Evolutionary conservation across 2,113 vertebrate genomes (phyloP).

Genomic region (Ptilonorhynchus violaceus): DNA sequence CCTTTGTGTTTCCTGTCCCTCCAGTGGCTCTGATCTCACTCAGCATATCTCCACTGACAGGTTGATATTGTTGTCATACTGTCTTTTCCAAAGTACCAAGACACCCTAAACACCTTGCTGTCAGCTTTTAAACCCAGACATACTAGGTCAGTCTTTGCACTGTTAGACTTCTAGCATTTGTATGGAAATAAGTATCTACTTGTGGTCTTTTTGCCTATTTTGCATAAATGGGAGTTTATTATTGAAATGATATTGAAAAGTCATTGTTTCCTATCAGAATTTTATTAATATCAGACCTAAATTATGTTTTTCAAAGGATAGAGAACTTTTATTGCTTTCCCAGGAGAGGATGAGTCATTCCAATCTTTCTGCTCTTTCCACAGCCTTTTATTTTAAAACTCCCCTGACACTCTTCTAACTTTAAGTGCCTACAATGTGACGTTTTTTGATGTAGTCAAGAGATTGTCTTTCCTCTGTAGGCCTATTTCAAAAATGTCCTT

Average conservation of each 20-base stretch:
- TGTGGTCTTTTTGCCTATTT: not conserved
- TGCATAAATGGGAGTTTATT: not conserved
- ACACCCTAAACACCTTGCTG: not conserved
- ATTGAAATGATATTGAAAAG: not conserved
- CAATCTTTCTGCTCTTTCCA: not conserved
- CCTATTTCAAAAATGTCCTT: not conserved
- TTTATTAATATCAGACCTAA: not conserved
- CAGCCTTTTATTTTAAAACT: not conserved
- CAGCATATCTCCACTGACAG: not conserved
- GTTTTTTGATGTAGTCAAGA: not conserved
- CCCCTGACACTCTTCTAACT: not conserved
- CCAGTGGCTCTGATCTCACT: not conserved
- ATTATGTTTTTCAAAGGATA: not conserved
- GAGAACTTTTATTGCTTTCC: not conserved
- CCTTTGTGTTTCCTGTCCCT: not conserved
- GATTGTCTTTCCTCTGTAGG: not conserved
- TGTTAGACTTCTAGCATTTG: not conserved
- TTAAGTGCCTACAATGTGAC: not conserved
- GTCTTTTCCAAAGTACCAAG: not conserved
- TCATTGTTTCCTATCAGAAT: not conserved
- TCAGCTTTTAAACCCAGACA: not conserved
- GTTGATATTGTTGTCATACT: not conserved
- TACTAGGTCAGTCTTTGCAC: not conserved
- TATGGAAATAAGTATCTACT: not conserved
- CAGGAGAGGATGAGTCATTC: slow-evolving; percentile 12